Base-by-base conservation (phyloP, 2,888 invertebrate genomes). In the Auanema freiburgensis region DNA sequence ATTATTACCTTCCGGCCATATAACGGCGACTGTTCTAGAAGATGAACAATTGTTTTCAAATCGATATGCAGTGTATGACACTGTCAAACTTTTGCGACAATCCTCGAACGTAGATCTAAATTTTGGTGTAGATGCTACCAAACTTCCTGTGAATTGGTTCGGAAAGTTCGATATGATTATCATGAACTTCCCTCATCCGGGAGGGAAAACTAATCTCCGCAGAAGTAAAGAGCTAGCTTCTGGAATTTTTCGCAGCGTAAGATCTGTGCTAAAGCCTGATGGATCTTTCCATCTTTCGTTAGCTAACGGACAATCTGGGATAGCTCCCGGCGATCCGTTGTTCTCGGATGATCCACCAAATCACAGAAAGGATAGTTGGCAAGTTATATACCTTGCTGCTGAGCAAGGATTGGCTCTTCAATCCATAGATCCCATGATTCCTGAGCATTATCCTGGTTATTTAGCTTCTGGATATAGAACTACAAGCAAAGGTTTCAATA, bases 181-280 rank as follows among this genome's bases (percentile, higher is more conserved):
- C 57, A 89, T 89, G 83, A 89, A 89, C 77, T 89, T 89, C 77
- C 89, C 89, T 10, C 88, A 88, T 80, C 85, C 86, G 46, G 88
- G 88, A 41, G 88, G 88, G 8, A 88, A 89, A 83, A 88, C 88
- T 82, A 87, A 88, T 77, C 86, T 88, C 61, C 86, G 87, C 72
- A 85, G 85, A 59, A 88, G 88, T 79, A 85, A 88, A 63, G 81
- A 85, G 40, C 84, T 89, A 23, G 80, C 89, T 4, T 81, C 78
- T 60, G 81, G 69, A 23, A 70, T 83, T 40, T 75, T 83, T 50
- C 40, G 53, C 24, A 72, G 71, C 43, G 63, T 74, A 6, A 40
- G 60, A 11, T 8, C 21, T 0, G 63, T 76, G 5, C 57, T 76
- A 67, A 41, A 14, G 2, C 14, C 55, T 0, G 49, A 59, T 2